Evolutionary conservation across 2,888 invertebrate species (phyloP), one percentile per base, ranked within the genome.

Genomic region (Scaptodrosophila latifasciaeformis): DNA sequence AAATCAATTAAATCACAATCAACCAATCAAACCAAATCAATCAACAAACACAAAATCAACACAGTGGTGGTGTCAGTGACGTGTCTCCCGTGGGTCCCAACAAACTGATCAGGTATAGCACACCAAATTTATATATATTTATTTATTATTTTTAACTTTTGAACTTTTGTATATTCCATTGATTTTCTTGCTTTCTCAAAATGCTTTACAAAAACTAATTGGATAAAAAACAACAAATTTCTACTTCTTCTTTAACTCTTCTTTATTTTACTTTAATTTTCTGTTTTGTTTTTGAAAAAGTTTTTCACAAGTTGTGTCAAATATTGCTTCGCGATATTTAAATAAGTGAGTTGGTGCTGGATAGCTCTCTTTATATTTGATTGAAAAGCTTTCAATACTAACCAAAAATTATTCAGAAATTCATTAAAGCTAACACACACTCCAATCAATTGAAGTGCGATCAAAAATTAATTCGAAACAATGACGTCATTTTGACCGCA

Each of bases 31-130:
- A n/a, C n/a, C n/a, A n/a, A 61, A 59, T 18, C 52, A 51, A 53
- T 59, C 52, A 62, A 55, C 59, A 29, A 56, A 62, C 37, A 51
- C 45, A 53, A n/a, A n/a, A n/a, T n/a, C n/a, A n/a, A 68, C 70
- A 69, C 72, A 76, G 76, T 76, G 76, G 86, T 85, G 86, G 86
- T 85, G 82, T 84, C 78, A 86, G 75, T 83, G 86, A 86, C 69
- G 85, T 83, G 70, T 83, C 86, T 81, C 80, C 85, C 76, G 81
- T 86, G 86, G 86, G 85, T 81, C 84, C 85, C 83, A 88, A 88
- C 86, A 87, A 87, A 83, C 85, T 88, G 80, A 88, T 87, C 87
- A 88, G 88, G 88, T 88, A 88, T 81, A 80, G 75, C 78, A 82
- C 82, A 78, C 70, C 40, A 29, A n/a, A n/a, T 71, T 74, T 70